Percentiles rank a stretch among this genome's conserved stretches.
Evolutionary conservation across 2,888 invertebrate species (phyloP).

Genomic region (Parnassius smintheus): DNA sequence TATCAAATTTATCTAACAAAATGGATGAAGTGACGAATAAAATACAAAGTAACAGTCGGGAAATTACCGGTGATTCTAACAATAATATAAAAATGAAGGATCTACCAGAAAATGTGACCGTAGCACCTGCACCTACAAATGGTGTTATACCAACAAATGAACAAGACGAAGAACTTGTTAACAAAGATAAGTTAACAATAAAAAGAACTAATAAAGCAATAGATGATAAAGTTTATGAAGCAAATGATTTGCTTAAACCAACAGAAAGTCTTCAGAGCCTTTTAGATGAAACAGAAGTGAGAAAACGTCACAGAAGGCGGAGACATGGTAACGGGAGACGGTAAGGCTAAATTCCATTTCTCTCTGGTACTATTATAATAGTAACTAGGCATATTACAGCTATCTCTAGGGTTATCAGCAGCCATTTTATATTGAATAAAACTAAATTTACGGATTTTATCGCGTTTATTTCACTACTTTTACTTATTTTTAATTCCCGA

Average conservation of each 20-base stretch:
- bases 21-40: constrained; percentile 76
- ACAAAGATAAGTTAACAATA: constrained; percentile 42
- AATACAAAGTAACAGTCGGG: constrained; percentile 78
- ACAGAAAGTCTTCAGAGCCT: constrained; percentile 69
- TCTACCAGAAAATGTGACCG: constrained; percentile 67
- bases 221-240: constrained; percentile 46
- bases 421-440: no score
- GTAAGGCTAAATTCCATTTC: constrained; percentile 40
- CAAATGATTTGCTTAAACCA: constrained; percentile 60
- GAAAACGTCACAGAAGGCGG: constrained; percentile 55
- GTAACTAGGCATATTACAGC: no score
- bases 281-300: constrained; percentile 49
- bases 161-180: constrained; percentile 52
- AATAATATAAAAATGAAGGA: constrained; percentile 69
- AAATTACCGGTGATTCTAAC: constrained; percentile 75
- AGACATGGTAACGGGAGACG: constrained; percentile 71
- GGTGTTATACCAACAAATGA: constrained; percentile 66
- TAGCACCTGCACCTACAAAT: constrained; percentile 73
- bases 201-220: constrained; percentile 52
- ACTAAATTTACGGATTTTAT: no score
- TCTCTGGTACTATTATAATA: not conserved
- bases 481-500: no score
- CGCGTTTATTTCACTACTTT: no score
- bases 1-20: constrained; percentile 64
- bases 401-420: no score